phyloP scores from a whole-genome alignment of 2,113 vertebrate genomes.

The Nothoprocta perdicaria region DNA sequence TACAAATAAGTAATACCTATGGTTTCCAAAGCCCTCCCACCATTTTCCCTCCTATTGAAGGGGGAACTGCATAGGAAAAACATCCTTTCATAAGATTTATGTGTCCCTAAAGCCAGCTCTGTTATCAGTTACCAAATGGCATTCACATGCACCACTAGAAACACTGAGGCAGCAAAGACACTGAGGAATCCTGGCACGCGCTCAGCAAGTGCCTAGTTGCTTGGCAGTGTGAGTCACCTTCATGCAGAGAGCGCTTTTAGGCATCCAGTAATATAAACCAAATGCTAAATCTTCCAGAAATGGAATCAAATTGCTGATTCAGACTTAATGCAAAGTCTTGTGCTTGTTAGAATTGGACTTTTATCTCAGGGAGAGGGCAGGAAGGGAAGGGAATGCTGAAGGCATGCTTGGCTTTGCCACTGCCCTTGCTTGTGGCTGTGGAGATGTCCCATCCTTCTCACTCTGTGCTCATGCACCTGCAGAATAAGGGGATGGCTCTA shows the following conservation, averaged over 20 bases:
- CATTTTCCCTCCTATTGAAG: neutral
- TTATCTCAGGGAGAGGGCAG: neutral
- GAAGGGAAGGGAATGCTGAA: neutral
- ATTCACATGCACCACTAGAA: neutral
- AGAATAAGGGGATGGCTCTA: neutral
- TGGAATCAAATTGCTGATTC: neutral
- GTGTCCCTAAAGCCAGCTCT: neutral
- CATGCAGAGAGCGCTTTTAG: neutral
- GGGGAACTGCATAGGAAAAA: neutral
- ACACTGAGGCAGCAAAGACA: neutral
- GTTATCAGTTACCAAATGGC: neutral
- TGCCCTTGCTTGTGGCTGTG: neutral
- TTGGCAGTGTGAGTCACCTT: neutral
- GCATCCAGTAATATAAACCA: neutral
- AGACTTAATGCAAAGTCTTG: neutral
- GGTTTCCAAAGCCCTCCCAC: neutral
- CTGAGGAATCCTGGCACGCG: accelerated
- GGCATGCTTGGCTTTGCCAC: neutral
- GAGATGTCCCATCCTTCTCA: neutral
- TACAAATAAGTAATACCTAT: neutral
- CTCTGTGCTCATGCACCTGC: neutral
- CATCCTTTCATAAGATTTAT: neutral
- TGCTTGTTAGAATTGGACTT: neutral
- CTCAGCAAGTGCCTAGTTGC: neutral
- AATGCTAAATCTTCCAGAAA: neutral